Base-by-base conservation (phyloP, 2,797 vertebrate genomes). In the Margarornis squamiger region DNA sequence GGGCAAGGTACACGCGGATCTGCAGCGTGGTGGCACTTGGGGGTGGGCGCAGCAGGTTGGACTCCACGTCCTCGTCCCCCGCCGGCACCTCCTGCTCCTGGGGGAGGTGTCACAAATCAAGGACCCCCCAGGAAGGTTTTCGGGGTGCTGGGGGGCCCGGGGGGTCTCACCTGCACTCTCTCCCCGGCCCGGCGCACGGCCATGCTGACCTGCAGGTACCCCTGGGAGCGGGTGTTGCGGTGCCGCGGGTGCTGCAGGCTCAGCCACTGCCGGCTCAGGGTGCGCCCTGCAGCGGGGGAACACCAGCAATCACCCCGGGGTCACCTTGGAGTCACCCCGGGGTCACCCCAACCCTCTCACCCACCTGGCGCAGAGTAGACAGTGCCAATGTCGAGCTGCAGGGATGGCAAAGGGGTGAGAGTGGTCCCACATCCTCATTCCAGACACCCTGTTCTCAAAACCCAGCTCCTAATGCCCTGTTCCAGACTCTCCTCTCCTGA, bases 231-330 rank as follows among this genome's bases (percentile, higher is more conserved):
- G 4, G 45, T 3, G 1, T 48, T 20, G 7, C 39, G 58, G 27
- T 2, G 54, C 1, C 14, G 9, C 1, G 95, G 95, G 8, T 82
- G 79, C 79, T 68, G 67, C n/a, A 95, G 83, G 72, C 95, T 83
- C 83, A 96, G 68, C 95, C 93, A 96, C 34, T 24, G 68, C 55
- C 92, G n/a, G 68, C 51, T 85, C 87, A 96, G 73, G 34, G 38
- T 59, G 76, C 5, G 95, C 17, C 95, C 95, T 96, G 84, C 0
- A 6, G 27, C 1, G 27, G 32, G 45, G 19, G 27, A 4, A 27
- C 19, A 41, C 36, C 24, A 8, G 3, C 11, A 12, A 13, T 73
- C 68, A 38, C 36, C 48, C 3, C 2, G 1, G 8, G 5, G 45
- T 41, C 57, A 57, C 55, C 12, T 13, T 36, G 11, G 9, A 11